Evolutionary conservation across 1,140 invertebrate genomes (phyloP), one percentile per base, ranked within the genome.

Genomic region (Achroia grisella): DNA sequence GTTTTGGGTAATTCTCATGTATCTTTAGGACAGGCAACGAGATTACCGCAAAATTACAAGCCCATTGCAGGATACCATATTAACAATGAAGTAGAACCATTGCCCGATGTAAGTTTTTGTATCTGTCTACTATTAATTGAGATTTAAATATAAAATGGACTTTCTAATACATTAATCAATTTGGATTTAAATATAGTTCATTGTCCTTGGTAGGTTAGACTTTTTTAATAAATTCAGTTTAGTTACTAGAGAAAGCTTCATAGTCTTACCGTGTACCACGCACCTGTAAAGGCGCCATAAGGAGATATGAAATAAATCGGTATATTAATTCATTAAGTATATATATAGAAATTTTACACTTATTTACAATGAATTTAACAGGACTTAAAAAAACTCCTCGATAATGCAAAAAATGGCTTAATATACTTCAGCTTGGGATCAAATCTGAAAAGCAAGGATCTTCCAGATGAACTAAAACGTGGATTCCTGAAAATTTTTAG

Each of bases 381-480:
- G 64, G 64, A 84, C 33, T 61, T 86, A 4, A 54, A 88, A 58
- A 65, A 81, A 13, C 88, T 89, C 3, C 61, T 90, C 8, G 82
- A 88, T 36, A 73, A 70, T 41, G 78, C 87, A 1, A 64, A 71
- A 27, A 56, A 89, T 28, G 89, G 89, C 8, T 85, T 87, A 0
- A 68, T 91, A 15, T 89, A 88, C 44, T 89, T 91, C 32, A 89
- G 80, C 39, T 72, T 90, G 44, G 90, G 89, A 0, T 89, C 88
- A 0, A 88, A 87, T 68, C 48, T 89, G 0, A 87, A 86, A 32
- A 78, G 77, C 36, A 68, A 43, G 35, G 39, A 50, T 28, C 32
- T 45, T 9, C 48, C 52, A 44, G 48, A 37, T 1, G 8, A 11
- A 6, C 8, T 56, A 5, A 56, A 50, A 29, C 28, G 31, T 35